phyloP scores from a whole-genome alignment of 2,888 invertebrate species.

The Aleiodes testaceus region DNA sequence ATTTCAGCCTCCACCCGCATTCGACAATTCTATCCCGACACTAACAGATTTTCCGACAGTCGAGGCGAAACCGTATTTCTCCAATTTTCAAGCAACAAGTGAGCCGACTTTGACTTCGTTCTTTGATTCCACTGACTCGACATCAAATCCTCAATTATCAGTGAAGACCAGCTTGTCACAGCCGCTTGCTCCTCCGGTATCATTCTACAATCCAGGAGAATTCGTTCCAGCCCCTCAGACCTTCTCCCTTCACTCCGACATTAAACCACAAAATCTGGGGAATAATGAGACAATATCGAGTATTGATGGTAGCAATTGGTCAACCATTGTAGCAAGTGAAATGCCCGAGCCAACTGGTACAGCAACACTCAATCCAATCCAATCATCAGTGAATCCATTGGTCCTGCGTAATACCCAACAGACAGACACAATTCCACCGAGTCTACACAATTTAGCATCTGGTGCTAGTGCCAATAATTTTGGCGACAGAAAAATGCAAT shows the following conservation, averaged over 20 bases:
- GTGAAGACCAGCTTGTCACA: neutral
- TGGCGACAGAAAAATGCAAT: conserved; percentile 69
- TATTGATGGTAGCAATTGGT: conserved; percentile 37
- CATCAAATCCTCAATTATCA: neutral
- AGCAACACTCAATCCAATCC: conserved; percentile 67
- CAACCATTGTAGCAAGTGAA: conserved; percentile 46
- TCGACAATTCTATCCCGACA: neutral
- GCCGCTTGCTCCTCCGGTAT: neutral
- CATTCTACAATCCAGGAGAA: conserved; percentile 60
- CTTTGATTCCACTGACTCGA: neutral
- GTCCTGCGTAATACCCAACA: conserved; percentile 49
- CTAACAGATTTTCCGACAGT: neutral
- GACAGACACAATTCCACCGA: conserved; percentile 62
- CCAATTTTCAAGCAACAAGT: conserved; percentile 10
- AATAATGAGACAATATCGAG: conserved; percentile 35
- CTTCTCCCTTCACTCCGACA: conserved; percentile 23
- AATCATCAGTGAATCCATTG: conserved; percentile 63
- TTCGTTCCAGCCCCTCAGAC: conserved; percentile 49
- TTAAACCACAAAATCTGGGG: conserved; percentile 34
- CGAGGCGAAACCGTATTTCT: neutral
- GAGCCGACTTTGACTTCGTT: conserved; percentile 4
- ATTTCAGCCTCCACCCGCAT: neutral
- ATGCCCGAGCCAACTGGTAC: conserved; percentile 66
- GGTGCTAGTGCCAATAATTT: conserved; percentile 43
- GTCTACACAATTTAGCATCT: conserved; percentile 66